Evolutionary conservation across 1,140 invertebrate genomes (phyloP), one percentile per base, ranked within the genome.

Genomic region (Drosophila busckii): DNA sequence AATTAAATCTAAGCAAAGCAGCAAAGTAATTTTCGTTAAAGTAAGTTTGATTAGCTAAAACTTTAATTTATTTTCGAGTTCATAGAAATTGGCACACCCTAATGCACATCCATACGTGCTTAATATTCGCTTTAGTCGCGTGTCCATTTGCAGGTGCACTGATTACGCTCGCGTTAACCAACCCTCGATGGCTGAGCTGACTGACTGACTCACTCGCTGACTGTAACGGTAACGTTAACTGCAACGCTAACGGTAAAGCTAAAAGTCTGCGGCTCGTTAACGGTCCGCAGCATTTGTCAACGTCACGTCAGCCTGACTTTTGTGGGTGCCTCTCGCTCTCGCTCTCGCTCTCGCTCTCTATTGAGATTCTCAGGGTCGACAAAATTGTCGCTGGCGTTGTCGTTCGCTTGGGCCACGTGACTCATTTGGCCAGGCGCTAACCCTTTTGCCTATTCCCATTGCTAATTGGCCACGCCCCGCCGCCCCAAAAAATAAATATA

Each of bases 61-160:
- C n/a, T n/a, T n/a, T n/a, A n/a, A n/a, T n/a, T n/a, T n/a, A n/a
- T n/a, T n/a, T n/a, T n/a, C n/a, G n/a, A n/a, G n/a, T n/a, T n/a
- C n/a, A n/a, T n/a, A n/a, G n/a, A n/a, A n/a, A n/a, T n/a, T n/a
- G n/a, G n/a, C n/a, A n/a, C n/a, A n/a, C n/a, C n/a, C n/a, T n/a
- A n/a, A n/a, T n/a, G n/a, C n/a, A n/a, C n/a, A n/a, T n/a, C n/a
- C n/a, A n/a, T n/a, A n/a, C n/a, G 32, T 26, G 20, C 10, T 55
- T 28, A 10, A 42, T 56, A 46, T 48, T 28, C 37, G 32, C 41
- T 19, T 40, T 60, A 15, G 71, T 80, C 73, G 75, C 73, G 73
- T 80, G 73, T 64, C 68, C 42, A 45, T 54, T 41, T 41, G 73
- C 73, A 80, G 73, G 73, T 80, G 73, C 73, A 80, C 68, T 80